Conservation (phyloP, 2,888 invertebrate genomes). For the Drosophila pseudotakahashii region DNA sequence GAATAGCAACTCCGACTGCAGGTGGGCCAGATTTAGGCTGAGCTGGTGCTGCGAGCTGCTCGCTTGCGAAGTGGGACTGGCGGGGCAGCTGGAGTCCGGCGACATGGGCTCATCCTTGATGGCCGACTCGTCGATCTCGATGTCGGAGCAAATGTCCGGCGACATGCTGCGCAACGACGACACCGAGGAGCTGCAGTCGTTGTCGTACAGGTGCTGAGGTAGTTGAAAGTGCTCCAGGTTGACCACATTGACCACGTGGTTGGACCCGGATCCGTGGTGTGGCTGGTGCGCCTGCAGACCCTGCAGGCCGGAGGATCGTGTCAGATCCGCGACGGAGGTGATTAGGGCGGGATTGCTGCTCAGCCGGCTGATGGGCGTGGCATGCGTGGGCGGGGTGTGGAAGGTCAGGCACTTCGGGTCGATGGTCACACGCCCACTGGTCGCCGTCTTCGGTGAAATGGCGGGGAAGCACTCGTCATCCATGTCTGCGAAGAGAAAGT, state of each 20-base stretch:
- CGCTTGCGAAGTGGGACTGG: slow-evolving; percentile 86
- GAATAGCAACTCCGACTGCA: slow-evolving; percentile 87
- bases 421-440: slow-evolving; percentile 82
- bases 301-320: slow-evolving; percentile 47
- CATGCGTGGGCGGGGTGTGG: slow-evolving; percentile 56
- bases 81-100: slow-evolving; percentile 89
- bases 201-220: slow-evolving; percentile 75
- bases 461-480: slow-evolving; percentile 95
- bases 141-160: slow-evolving; percentile 82
- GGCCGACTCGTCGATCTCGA: slow-evolving; percentile 83
- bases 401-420: slow-evolving; percentile 79
- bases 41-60: slow-evolving; percentile 65
- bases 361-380: slow-evolving; percentile 54
- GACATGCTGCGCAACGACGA: slow-evolving; percentile 77
- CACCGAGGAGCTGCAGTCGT: slow-evolving; percentile 70
- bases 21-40: slow-evolving; percentile 82
- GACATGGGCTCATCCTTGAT: slow-evolving; percentile 93
- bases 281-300: slow-evolving; percentile 35
- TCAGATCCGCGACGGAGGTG: slow-evolving; percentile 58
- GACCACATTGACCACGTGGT: slow-evolving; percentile 38
- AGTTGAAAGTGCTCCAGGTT: slow-evolving; percentile 76
- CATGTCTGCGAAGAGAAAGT: slow-evolving; percentile 88
- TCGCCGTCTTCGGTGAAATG: slow-evolving; percentile 89
- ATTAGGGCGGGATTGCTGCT: slow-evolving; percentile 62
- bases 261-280: slow-evolving; percentile 34